Base-by-base conservation (phyloP, 1,140 invertebrate species). In the Apis florea region DNA sequence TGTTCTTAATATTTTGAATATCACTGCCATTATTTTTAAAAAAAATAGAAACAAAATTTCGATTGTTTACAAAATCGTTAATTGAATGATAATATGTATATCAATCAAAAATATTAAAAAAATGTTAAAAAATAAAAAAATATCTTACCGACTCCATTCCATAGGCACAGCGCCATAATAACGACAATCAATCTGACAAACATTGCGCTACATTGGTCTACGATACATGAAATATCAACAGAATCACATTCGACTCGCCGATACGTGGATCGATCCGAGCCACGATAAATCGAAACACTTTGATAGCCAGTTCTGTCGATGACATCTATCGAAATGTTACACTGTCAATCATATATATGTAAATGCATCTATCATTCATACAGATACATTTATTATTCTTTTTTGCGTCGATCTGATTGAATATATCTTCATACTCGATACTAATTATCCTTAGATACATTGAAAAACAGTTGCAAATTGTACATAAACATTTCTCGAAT, bases 191-290 rank as follows among this genome's bases (percentile, higher is more conserved):
- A 90, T 73, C 84, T 85, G 84, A 79, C 67, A 79, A 89, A 90
- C 92, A 93, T 93, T 76, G 88, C 89, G 86, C 80, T 88, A 82
- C 86, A 89, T 90, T 68, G 79, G 67, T 76, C 69, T 75, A 83
- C 68, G 72, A 76, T 75, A 54, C 83, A 66, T 68, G 72, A 83
- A 85, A 88, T 86, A 59, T 68, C 76, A 59, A 72, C 59, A 75
- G 70, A 51, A 76, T 76, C 40, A 71, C 76, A 69, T 70, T 86
- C 80, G 75, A 76, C 31, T 40, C 54, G 53, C n/a, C 26, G 59
- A 73, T 73, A 64, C 58, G 51, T 47, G 66, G 67, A 74, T 56
- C 70, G 79, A 66, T 58, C 12, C 58, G 68, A 63, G 63, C 79
- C 61, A 58, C 40, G 71, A 21, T 61, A 79, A 56, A 66, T 15